Base-by-base conservation (phyloP, 2,888 invertebrate species). In the Anaspis maculata region DNA sequence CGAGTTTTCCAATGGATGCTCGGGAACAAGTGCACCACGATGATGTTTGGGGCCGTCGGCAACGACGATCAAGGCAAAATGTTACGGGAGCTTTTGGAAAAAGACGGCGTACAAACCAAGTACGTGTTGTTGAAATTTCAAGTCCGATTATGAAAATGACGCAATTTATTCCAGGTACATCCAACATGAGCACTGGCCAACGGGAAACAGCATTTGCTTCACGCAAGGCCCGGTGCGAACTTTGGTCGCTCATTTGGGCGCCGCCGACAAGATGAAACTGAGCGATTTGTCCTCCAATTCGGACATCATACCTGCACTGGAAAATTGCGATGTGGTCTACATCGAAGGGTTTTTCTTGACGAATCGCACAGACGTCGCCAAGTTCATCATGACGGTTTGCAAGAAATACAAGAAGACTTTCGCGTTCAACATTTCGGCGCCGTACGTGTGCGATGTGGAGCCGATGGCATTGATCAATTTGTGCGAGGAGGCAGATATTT, bases 301-400 rank as follows among this genome's bases (percentile, higher is more conserved):
- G 32, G 41, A 50, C 15, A 49, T 56, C 15, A 25, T 35, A 7
- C n/a, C 32, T 0, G 26, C 54, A n/a, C 37, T 64, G 9, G 34
- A 54, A 13, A 37, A 43, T 13, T 54, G 57, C 3, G 40, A 56
- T 29, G 45, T 66, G 13, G 51, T 73, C 16, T 74, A 74, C 43
- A 59, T 76, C 31, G 76, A 76, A 57, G 74, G 73, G 3, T 76
- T 71, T 54, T 76, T 76, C 52, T 52, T 76, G 25, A 69, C 72
- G 0, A 62, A 72, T 13, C 64, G 73, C 13, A 54, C 57, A 16
- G 61, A 66, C 13, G 62, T 68, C 3, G 67, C 69, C 3, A 49
- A 62, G 22, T 62, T 66, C 44, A 57, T 75, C 15, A 48, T 70
- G 25, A 53, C 68, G 15, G 61, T 65, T 36, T 63, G 70, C 26